These are phyloP conservation scores for Syngnathoides biaculeatus DNA, from an alignment of 2,113 vertebrate genomes.

Conservation along the genomic window DNA sequence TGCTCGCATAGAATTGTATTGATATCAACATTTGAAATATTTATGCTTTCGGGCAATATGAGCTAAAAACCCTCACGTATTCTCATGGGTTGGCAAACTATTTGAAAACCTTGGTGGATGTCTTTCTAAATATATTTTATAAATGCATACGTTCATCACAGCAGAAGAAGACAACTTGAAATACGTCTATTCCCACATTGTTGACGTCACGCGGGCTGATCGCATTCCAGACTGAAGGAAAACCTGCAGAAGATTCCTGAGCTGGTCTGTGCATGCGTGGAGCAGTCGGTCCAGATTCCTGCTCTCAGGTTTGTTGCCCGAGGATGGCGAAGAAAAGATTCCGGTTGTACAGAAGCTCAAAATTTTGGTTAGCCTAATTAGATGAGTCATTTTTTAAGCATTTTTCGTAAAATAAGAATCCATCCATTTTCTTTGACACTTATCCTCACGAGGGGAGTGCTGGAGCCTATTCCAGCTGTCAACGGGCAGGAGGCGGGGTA, in stretches of 20 bases:
- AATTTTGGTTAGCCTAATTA: neutral
- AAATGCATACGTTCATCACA: neutral
- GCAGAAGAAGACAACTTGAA: neutral
- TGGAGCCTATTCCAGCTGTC: too few relatives aligned
- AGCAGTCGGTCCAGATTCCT: conserved; percentile 73
- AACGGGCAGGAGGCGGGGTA: too few relatives aligned
- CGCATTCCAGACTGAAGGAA: conserved; percentile 57
- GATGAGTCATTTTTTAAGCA: neutral
- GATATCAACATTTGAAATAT: neutral
- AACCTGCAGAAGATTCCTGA: conserved; percentile 65
- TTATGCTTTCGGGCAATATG: too few relatives aligned
- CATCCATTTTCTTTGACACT: too few relatives aligned
- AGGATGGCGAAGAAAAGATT: conserved; percentile 40
- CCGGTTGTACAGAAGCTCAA: neutral
- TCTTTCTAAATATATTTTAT: neutral
- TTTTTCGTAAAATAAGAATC: too few relatives aligned
- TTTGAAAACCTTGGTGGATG: neutral
- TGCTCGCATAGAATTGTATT: neutral
- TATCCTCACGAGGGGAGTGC: too few relatives aligned
- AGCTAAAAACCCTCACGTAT: neutral
- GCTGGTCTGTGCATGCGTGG: conserved; percentile 72
- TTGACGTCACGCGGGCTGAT: conserved; percentile 57
- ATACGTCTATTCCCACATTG: conserved; percentile 6
- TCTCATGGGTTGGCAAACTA: neutral
- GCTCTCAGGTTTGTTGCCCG: conserved; percentile 1